phyloP scores from a whole-genome alignment of 2,797 vertebrate genomes.

The Protonibea diacanthus region DNA sequence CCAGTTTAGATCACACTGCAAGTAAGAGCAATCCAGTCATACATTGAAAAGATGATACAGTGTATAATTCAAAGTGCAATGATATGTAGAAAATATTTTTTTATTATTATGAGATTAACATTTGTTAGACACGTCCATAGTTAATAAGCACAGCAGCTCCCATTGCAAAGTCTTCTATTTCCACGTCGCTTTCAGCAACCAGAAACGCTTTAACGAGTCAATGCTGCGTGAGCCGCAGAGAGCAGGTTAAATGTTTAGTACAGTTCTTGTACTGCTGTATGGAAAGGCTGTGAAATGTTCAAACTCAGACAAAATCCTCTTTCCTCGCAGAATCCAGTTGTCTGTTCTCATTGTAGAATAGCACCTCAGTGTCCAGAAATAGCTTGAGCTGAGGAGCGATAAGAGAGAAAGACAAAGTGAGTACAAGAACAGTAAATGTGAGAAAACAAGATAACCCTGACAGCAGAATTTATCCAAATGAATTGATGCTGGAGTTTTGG shows the following conservation, averaged over 20 bases:
- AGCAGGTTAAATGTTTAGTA: constrained; percentile 62
- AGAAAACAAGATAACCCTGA: neutral
- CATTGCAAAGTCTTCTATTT: constrained; percentile 50
- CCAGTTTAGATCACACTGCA: constrained; percentile 75
- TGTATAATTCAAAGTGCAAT: constrained; percentile 90
- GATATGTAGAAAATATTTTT: constrained; percentile 85
- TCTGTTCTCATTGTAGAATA: constrained; percentile 60
- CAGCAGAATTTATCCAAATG: neutral
- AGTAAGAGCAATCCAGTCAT: constrained; percentile 73
- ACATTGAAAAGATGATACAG: constrained; percentile 84
- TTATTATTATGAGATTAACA: constrained; percentile 80
- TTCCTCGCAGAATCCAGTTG: constrained; percentile 51
- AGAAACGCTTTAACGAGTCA: constrained; percentile 53
- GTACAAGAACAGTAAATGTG: neutral
- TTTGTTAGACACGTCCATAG: constrained; percentile 74
- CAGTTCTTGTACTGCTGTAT: constrained; percentile 54
- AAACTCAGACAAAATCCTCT: constrained; percentile 54
- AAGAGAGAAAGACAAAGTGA: constrained; percentile 43
- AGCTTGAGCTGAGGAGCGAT: constrained; percentile 89
- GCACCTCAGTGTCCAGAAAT: constrained; percentile 90
- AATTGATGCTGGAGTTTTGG: neutral
- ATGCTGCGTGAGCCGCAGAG: constrained; percentile 52
- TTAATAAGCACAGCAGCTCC: constrained; percentile 73
- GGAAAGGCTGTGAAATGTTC: constrained; percentile 42
- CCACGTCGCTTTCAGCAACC: constrained; percentile 57